A percentile compares a stretch with the other conserved stretches of the same genome.
Evolutionary conservation across 2,888 invertebrate species (phyloP).

Genomic region (Cheiracanthium punctorium): DNA sequence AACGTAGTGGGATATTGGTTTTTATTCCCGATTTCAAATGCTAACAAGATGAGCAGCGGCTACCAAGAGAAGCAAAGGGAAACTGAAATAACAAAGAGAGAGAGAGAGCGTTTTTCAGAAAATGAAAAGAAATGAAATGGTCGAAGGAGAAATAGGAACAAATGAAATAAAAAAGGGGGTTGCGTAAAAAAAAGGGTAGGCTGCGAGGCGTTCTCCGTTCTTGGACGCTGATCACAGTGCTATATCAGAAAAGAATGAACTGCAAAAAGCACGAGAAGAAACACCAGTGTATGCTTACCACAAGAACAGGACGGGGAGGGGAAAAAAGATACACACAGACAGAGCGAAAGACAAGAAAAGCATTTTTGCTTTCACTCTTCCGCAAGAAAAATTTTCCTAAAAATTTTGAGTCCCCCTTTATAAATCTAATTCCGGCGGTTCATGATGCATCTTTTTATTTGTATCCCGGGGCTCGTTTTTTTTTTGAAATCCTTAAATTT

Average conservation of each 20-base stretch:
- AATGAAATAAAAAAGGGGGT: slow-evolving; percentile 19
- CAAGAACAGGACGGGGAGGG: slow-evolving; percentile 8
- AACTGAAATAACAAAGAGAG: slow-evolving; percentile 16
- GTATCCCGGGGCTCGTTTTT: background rate
- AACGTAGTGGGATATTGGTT: slow-evolving; percentile 64
- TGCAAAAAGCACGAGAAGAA: slow-evolving; percentile 24
- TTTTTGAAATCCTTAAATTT: background rate
- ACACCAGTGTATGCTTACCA: slow-evolving; percentile 46
- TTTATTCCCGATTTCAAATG: slow-evolving; percentile 69
- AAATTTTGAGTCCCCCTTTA: background rate
- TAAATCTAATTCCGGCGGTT: background rate
- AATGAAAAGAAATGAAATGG: slow-evolving; percentile 67
- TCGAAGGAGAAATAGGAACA: slow-evolving; percentile 51
- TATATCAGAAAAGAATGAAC: slow-evolving; percentile 22
- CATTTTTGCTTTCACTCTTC: background rate
- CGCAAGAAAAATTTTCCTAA: background rate
- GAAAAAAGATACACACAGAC: too few relatives aligned
- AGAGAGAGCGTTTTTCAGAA: slow-evolving; percentile 39
- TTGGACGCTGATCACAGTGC: slow-evolving; percentile 4
- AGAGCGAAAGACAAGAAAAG: slow-evolving; percentile 21
- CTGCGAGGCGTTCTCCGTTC: background rate
- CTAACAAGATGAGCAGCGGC: slow-evolving; percentile 61
- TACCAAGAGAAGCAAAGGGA: slow-evolving; percentile 3
- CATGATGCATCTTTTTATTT: background rate
- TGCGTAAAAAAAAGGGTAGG: slow-evolving; percentile 16